Conservation (phyloP, 2,888 invertebrate genomes). For the Cheilosia variabilis region DNA sequence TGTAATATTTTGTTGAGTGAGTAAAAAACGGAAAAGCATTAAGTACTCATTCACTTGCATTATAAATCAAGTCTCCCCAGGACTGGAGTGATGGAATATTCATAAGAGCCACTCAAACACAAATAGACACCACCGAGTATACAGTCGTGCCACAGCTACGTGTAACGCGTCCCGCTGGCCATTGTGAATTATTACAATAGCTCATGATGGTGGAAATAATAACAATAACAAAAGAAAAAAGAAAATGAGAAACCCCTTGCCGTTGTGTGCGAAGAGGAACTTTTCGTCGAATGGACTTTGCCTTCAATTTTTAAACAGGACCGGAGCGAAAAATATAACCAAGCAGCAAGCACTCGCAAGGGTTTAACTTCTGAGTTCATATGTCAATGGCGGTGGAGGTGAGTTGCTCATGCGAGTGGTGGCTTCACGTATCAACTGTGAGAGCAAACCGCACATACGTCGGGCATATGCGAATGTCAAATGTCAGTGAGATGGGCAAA, state of each 20-base stretch:
- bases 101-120: slow-evolving; percentile 51
- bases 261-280: slow-evolving; percentile 20
- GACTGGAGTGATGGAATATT: slow-evolving; percentile 42
- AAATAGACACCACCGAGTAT: slow-evolving; percentile 20
- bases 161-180: slow-evolving; percentile 40
- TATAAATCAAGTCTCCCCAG: slow-evolving; percentile 50
- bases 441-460: slow-evolving; percentile 15
- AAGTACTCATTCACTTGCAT: slow-evolving; percentile 57
- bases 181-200: slow-evolving; percentile 65
- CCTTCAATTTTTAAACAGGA: slow-evolving; percentile 52
- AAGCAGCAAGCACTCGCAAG: not conserved
- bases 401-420: slow-evolving; percentile 18
- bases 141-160: not conserved
- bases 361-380: slow-evolving; percentile 41
- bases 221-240: slow-evolving; percentile 23
- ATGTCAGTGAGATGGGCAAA: slow-evolving; percentile 39
- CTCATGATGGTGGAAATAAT: slow-evolving; percentile 50
- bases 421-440: slow-evolving; percentile 29
- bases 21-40: slow-evolving; percentile 26
- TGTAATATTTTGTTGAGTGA: slow-evolving; percentile 34
- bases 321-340: not conserved
- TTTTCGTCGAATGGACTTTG: slow-evolving; percentile 37
- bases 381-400: slow-evolving; percentile 30
- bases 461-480: slow-evolving; percentile 33
- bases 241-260: slow-evolving; percentile 1